Evolutionary conservation across 1,140 invertebrate genomes (phyloP).

Genomic region (Cydia strobilella): DNA sequence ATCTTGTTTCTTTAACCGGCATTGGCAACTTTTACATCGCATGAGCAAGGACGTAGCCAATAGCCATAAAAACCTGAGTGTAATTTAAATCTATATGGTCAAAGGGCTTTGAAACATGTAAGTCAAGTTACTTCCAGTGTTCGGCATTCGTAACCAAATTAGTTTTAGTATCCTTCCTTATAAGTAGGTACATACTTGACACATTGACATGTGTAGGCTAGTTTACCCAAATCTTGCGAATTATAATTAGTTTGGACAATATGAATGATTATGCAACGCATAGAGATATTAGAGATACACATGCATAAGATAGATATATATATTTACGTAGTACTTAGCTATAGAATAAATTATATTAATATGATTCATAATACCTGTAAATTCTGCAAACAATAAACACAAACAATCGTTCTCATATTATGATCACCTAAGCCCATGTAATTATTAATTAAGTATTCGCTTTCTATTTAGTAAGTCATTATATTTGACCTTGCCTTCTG

Average conservation of each 20-base stretch:
- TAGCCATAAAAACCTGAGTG: not conserved
- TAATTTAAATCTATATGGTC: constrained; percentile 2
- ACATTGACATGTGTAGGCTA: not conserved
- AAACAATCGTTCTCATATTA: not conserved
- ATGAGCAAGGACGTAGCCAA: constrained; percentile 1
- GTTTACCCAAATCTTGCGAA: not conserved
- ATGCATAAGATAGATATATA: too few relatives aligned
- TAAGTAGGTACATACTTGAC: not conserved
- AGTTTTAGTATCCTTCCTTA: not conserved
- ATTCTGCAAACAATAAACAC: not conserved
- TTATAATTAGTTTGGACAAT: too few relatives aligned
- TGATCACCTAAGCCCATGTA: not conserved
- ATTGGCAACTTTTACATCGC: constrained; percentile 6
- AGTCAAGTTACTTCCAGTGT: not conserved
- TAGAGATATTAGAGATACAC: not conserved
- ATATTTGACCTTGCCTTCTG: constrained; percentile 20
- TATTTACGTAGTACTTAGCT: too few relatives aligned
- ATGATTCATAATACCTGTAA: not conserved
- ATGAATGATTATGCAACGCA: too few relatives aligned
- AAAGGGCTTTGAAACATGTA: constrained; percentile 2
- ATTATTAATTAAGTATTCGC: constrained; percentile 1
- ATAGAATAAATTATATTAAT: not conserved
- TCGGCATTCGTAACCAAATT: not conserved
- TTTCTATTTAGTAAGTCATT: not conserved
- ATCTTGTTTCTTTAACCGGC: constrained; percentile 30